A percentile compares a stretch with the other conserved stretches of the same genome.
Evolutionary conservation across 2,113 vertebrate species (phyloP).

Genomic region (Recurvirostra avosetta): DNA sequence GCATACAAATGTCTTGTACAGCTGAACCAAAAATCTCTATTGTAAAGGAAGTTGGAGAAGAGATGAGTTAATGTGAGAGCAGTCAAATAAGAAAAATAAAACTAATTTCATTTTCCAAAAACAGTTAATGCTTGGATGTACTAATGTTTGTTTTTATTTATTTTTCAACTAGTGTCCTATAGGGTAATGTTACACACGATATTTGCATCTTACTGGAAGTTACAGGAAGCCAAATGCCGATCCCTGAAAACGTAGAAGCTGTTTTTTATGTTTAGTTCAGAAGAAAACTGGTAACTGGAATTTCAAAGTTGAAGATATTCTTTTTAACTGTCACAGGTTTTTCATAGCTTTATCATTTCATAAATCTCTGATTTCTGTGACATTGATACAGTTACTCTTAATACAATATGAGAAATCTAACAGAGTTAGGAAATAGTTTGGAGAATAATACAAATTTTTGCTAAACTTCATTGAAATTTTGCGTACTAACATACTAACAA

Average conservation of each 20-base stretch:
- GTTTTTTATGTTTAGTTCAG: neutral
- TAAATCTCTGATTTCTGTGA: neutral
- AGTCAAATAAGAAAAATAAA: neutral
- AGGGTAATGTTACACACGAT: neutral
- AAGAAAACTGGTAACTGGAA: neutral
- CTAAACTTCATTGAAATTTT: neutral
- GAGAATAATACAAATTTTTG: neutral
- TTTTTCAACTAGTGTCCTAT: neutral
- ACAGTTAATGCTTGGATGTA: neutral
- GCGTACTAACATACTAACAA: no score
- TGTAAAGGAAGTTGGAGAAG: neutral
- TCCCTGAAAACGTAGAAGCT: neutral
- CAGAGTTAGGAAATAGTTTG: neutral
- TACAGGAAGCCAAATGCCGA: neutral
- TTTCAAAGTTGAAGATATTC: neutral
- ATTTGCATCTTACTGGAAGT: neutral
- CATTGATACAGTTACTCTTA: neutral
- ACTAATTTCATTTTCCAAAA: neutral
- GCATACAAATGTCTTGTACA: neutral
- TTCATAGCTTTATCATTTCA: neutral
- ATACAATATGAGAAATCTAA: neutral
- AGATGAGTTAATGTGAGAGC: neutral
- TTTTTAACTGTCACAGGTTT: neutral
- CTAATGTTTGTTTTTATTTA: neutral
- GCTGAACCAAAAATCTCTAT: neutral